These are phyloP conservation scores for Drosophila quinaria DNA, from an alignment of 2,888 invertebrate species.

Conservation along the genomic window DNA sequence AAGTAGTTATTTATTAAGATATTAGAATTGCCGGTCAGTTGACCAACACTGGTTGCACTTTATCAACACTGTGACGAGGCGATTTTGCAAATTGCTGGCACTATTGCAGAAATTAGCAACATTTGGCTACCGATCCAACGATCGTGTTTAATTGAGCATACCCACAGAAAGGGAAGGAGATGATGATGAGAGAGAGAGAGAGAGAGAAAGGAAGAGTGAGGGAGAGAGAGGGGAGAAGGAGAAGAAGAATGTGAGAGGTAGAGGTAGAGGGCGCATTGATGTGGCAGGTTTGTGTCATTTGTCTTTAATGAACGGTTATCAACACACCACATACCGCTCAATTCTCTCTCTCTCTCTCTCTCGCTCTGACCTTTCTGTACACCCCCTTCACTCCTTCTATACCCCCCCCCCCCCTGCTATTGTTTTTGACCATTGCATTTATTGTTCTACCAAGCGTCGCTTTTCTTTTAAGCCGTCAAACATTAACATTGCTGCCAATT, in stretches of 20 bases:
- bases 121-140: conserved; percentile 72
- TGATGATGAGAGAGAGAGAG: conserved; percentile 1
- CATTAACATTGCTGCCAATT: conserved; percentile 72
- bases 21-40: neutral
- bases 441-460: conserved; percentile 67
- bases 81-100: conserved; percentile 49
- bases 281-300: conserved; percentile 65
- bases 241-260: neutral
- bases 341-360: neutral
- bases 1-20: neutral
- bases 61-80: conserved; percentile 15
- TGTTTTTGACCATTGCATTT: conserved; percentile 53
- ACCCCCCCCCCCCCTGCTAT: conserved; percentile 9
- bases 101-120: conserved; percentile 69
- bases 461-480: conserved; percentile 74
- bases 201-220: conserved; percentile 1
- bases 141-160: conserved; percentile 84
- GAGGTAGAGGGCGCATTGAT: conserved; percentile 21
- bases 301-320: conserved; percentile 72
- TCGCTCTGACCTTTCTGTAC: neutral
- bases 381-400: neutral
- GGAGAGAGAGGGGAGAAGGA: neutral
- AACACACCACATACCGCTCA: conserved; percentile 8
- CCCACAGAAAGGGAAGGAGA: conserved; percentile 13
- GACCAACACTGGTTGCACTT: conserved; percentile 14